These are phyloP conservation scores for Formica exsecta DNA, from an alignment of 1,140 invertebrate species.

Conservation along the genomic window DNA sequence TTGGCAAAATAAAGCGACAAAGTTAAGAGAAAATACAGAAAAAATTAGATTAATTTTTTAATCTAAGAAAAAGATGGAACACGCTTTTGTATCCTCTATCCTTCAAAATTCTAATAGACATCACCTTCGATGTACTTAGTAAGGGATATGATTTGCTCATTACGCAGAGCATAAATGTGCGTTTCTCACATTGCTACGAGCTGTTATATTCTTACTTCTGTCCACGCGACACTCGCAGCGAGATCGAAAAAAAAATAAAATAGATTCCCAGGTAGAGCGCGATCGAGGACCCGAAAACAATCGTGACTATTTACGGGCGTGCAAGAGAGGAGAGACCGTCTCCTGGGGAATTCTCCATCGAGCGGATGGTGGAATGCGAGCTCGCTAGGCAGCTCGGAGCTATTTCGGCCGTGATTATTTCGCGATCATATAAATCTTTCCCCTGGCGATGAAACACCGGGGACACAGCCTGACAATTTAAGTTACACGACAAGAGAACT, in stretches of 20 bases:
- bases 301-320: conserved; percentile 34
- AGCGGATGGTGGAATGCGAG: conserved; percentile 25
- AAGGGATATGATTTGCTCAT: neutral
- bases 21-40: neutral
- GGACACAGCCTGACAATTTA: conserved; percentile 52
- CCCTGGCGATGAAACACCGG: conserved; percentile 26
- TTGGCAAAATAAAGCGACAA: neutral
- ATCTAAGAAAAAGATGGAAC: neutral
- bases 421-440: conserved; percentile 61
- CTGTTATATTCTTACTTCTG: neutral
- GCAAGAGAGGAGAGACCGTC: neutral
- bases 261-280: neutral
- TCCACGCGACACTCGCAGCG: neutral
- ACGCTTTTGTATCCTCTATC: neutral
- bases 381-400: conserved; percentile 56
- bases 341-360: conserved; percentile 48
- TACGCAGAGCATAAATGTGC: too few species aligned
- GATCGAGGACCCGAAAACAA: conserved; percentile 24
- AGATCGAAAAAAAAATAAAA: neutral
- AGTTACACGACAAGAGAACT: conserved; percentile 50
- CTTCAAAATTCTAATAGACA: neutral
- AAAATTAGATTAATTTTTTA: neutral
- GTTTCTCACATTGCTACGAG: neutral
- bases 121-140: neutral
- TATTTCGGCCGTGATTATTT: conserved; percentile 61